Evolutionary conservation across 2,888 invertebrate genomes (phyloP), one percentile per base, ranked within the genome.

Genomic region (Ferrisia virgata): DNA sequence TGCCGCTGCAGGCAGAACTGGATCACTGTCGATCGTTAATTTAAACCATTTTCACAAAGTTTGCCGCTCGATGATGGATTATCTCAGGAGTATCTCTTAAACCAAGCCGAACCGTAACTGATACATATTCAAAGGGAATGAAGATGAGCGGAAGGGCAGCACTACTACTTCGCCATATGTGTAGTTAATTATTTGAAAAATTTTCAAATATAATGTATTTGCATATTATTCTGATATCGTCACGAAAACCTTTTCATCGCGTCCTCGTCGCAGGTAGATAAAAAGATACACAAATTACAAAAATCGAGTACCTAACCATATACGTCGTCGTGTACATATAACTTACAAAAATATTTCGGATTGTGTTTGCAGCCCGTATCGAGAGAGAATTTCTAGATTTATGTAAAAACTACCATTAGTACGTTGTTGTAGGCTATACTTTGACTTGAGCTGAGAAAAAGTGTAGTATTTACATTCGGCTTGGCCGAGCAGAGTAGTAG

Each of bases 381-480:
- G 53, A 22, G 9, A 22, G 22, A 64, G 13, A 64, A 64, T 15
- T 15, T 28, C 64, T 25, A 58, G 25, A 58, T 58, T 25, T 58
- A 11, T 58, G 25, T 58, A 11, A 22, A 25, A 25, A 25, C 22
- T 25, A 25, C 64, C 64, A n/a, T 39, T 39, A 39, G 39, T 64
- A 64, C 18, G n/a, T n/a, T n/a, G 4, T 47, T n/a, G 47, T 47
- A 47, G 13, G 47, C n/a, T 47, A 9, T 53, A 22, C 9, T 53
- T 53, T 18, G 53, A 8, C 22, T 53, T 18, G 53, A 8, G 9
- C 36, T 78, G 43, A 18, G 79, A 79, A 79, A 79, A 79, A 43
- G 39, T 39, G 22, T 36, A 39, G 11, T 82, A 80, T 79, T 40
- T 80, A 82, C 82, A 69, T 58, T 64, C 22, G 33, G 64, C 36